Percentiles rank a stretch among this genome's conserved stretches.
Evolutionary conservation across 2,888 invertebrate genomes (phyloP).

Genomic region (Drosophila neotestacea): DNA sequence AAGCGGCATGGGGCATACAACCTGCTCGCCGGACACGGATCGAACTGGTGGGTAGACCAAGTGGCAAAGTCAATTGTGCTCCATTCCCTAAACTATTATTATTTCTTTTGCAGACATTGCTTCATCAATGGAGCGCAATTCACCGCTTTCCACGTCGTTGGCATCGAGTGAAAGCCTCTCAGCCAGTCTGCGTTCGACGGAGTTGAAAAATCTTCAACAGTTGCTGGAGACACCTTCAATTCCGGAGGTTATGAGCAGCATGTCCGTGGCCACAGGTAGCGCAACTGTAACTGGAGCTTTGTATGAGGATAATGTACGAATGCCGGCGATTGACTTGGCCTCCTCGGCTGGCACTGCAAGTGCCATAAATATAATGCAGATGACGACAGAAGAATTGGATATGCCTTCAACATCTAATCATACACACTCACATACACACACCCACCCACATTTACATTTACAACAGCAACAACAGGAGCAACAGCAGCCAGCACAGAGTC

Average conservation of each 20-base stretch:
- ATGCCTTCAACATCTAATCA: slow-evolving; percentile 63
- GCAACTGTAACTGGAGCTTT: background rate
- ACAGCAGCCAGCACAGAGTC: slow-evolving; percentile 59
- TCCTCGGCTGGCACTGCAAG: slow-evolving; percentile 81
- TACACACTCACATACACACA: slow-evolving; percentile 55
- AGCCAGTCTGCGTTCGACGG: slow-evolving; percentile 86
- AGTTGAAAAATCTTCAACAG: slow-evolving; percentile 88
- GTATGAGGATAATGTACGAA: slow-evolving; percentile 71
- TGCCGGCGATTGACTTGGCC: slow-evolving; percentile 77
- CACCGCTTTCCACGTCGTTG: slow-evolving; percentile 88
- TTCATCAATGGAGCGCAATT: slow-evolving; percentile 86
- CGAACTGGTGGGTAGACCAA: slow-evolving; percentile 78
- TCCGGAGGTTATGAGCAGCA: slow-evolving; percentile 58
- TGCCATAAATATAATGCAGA: slow-evolving; percentile 65
- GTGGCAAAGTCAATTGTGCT: too few relatives aligned
- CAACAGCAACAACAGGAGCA: slow-evolving; percentile 65
- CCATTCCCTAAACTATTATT: background rate
- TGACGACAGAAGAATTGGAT: slow-evolving; percentile 53
- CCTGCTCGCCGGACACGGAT: slow-evolving; percentile 85
- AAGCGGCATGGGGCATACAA: slow-evolving; percentile 67
- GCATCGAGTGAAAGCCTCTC: slow-evolving; percentile 87
- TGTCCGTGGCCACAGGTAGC: slow-evolving; percentile 30
- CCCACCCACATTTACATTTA: slow-evolving; percentile 72
- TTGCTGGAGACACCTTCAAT: slow-evolving; percentile 80
- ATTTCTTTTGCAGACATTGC: slow-evolving; percentile 85